Evolutionary conservation across 2,113 vertebrate genomes (phyloP).

Genomic region (Eudyptes chrysolophus): DNA sequence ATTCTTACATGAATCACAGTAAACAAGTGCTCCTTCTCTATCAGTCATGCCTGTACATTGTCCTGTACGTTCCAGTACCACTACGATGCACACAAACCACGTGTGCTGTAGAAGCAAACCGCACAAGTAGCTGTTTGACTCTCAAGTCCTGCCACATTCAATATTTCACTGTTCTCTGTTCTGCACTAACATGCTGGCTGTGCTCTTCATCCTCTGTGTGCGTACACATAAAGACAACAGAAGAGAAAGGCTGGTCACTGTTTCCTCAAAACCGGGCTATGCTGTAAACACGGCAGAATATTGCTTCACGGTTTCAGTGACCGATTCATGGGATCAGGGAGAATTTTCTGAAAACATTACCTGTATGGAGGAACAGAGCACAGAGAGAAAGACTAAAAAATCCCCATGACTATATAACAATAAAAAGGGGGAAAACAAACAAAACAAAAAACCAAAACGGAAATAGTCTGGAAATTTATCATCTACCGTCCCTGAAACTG

Average conservation of each 20-base stretch:
- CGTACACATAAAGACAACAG: rapidly evolving
- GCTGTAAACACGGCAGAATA: neutral
- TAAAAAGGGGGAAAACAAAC: neutral
- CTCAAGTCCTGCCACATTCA: neutral
- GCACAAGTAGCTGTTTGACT: neutral
- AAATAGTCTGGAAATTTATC: neutral
- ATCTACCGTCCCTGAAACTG: neutral
- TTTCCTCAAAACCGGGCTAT: neutral
- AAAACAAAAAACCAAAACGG: neutral
- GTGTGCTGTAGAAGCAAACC: neutral
- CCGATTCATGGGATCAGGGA: neutral
- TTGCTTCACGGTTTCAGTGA: neutral
- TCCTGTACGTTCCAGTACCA: neutral
- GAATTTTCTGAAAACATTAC: neutral
- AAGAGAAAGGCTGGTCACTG: neutral
- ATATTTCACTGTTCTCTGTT: rapidly evolving
- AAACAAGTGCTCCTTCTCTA: neutral
- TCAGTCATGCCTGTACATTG: neutral
- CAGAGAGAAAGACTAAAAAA: neutral
- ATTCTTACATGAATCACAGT: neutral
- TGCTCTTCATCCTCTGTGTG: neutral
- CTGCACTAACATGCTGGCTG: neutral
- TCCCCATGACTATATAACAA: neutral
- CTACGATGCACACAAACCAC: neutral
- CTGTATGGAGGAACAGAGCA: neutral